Evolutionary conservation across 2,888 invertebrate species (phyloP), one percentile per base, ranked within the genome.

Genomic region (Drosophila paranaensis): DNA sequence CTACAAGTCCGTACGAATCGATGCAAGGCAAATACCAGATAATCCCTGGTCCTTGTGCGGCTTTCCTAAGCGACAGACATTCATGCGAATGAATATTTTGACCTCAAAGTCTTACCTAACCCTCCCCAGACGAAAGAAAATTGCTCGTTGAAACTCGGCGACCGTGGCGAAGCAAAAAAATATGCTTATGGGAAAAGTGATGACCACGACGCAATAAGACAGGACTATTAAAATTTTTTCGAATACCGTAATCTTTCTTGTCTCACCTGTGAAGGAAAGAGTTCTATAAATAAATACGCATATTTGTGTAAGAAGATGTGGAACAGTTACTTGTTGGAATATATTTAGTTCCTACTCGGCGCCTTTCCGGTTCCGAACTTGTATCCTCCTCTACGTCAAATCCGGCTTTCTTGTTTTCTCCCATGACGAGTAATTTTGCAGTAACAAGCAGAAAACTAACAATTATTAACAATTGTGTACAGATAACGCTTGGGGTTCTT

Each of bases 1-100:
- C 95, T 13, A 95, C 93, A 75, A 90, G 93, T 2, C 92, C 90
- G 89, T 93, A 94, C 20, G 91, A 92, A 80, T 95, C 95, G 63
- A 95, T 94, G 88, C 95, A 95, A 2, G 95, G 95, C 48, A 95
- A 91, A 45, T 94, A 91, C 90, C 95, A 95, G 68, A 95, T 93
- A 76, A 95, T 91, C 50, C 95, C 93, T 0, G 93, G 93, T 2
- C 94, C 94, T 68, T 93, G 93, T 2, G 94, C 93, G 3, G 94
- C 94, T 46, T 79, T 79, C 35, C 92, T 60, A 6, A 72, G 50
- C 4, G 4, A 2, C 5, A 33, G 30, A 0, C 8, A 0, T 11
- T 4, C 14, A 13, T 30, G 4, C 2, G 6, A 5, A 5, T 11
- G 4, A n/a, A 10, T 1, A 14, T 0, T 27, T 11, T 1, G 0